phyloP scores from a whole-genome alignment of 2,113 vertebrate species.

The Pipra filicauda region DNA sequence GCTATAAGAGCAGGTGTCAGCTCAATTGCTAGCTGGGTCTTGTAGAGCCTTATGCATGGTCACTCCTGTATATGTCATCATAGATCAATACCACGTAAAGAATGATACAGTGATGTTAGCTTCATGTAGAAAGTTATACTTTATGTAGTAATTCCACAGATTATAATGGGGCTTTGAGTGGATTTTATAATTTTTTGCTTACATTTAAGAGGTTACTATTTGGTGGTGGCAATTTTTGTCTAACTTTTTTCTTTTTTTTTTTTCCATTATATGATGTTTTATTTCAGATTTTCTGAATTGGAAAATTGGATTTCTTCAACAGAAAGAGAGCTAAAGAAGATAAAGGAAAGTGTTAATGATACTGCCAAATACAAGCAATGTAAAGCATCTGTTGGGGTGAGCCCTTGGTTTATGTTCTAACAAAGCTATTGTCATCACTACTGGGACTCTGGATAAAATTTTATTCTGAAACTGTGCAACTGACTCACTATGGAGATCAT shows the following conservation, averaged over 20 bases:
- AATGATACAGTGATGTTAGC: neutral
- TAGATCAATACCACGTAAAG: neutral
- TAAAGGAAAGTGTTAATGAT: conserved; percentile 73
- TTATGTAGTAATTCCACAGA: neutral
- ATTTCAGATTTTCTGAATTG: conserved; percentile 85
- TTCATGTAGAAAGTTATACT: neutral
- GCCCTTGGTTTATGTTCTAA: neutral
- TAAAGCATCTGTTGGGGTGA: conserved; percentile 79
- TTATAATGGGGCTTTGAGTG: neutral
- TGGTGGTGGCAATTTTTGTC: neutral
- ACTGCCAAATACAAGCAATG: conserved; percentile 75
- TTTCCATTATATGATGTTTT: neutral
- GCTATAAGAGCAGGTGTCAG: conserved; percentile 83
- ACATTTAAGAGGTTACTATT: neutral
- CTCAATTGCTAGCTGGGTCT: neutral
- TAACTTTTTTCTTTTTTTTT: neutral
- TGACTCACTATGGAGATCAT: neutral
- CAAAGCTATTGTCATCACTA: neutral
- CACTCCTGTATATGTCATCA: neutral
- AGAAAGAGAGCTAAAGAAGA: conserved; percentile 76
- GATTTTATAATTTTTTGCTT: neutral
- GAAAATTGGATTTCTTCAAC: conserved; percentile 85
- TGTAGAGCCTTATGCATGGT: neutral
- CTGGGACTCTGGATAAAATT: neutral
- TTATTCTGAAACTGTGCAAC: neutral